Percentiles rank a stretch among this genome's conserved stretches.
phyloP scores from a whole-genome alignment of 2,113 vertebrate species.

The Platysternon megacephalum region DNA sequence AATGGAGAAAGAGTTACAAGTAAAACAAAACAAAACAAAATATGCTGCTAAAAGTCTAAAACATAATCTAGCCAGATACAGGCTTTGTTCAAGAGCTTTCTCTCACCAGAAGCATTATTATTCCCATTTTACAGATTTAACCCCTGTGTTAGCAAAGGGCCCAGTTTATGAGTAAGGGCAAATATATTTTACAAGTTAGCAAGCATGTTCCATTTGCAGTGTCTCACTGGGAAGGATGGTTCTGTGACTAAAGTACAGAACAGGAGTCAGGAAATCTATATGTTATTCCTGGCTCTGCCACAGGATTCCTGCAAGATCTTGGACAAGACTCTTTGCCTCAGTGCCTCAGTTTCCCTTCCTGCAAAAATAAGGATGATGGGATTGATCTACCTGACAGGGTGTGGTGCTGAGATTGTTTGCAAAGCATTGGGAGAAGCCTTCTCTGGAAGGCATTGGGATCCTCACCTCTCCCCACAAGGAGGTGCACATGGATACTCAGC shows the following conservation, averaged over 20 bases:
- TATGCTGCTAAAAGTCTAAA: no score
- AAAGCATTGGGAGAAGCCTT: not conserved
- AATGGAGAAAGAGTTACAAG: no score
- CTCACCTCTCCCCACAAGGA: not conserved
- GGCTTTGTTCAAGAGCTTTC: no score
- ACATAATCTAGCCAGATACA: no score
- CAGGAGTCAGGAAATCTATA: accelerated
- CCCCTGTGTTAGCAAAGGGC: not conserved
- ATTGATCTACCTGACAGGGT: not conserved
- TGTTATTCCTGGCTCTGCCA: not conserved
- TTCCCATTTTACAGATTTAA: not conserved
- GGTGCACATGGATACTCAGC: not conserved
- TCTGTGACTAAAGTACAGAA: not conserved
- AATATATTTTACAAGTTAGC: not conserved
- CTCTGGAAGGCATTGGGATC: not conserved
- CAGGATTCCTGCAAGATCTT: not conserved
- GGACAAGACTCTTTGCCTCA: not conserved
- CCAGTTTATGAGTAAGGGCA: not conserved
- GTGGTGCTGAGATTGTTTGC: not conserved
- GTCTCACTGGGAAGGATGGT: not conserved
- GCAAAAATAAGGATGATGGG: not conserved
- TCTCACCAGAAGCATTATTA: no score
- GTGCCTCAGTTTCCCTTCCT: not conserved
- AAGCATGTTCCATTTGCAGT: not conserved
- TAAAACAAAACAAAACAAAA: no score